Evolutionary conservation across 2,888 invertebrate genomes (phyloP), one percentile per base, ranked within the genome.

Genomic region (Heliconius erato): DNA sequence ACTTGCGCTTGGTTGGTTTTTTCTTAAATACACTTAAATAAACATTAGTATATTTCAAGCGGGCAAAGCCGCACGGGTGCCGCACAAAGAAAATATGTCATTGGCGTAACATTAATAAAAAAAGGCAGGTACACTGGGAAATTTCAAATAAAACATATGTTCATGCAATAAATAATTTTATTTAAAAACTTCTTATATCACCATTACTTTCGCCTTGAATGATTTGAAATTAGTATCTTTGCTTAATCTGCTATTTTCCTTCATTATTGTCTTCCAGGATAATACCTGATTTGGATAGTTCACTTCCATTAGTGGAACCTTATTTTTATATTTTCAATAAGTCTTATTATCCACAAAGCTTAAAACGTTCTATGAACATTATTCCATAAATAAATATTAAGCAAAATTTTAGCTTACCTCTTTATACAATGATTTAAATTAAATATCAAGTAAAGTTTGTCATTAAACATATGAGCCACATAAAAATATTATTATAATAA

Each of bases 181-280:
- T 95, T 94, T 92, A 91, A 95, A 96, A 95, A 94, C 91, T 91
- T 92, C 91, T 93, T 93, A 91, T 90, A 92, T 93, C 91, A 91
- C 93, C 88, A 90, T 93, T 92, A 93, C 91, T 91, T 92, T 92
- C 89, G 88, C 93, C 90, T 91, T 92, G 91, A 91, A 92, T 91
- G 93, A 94, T 91, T 90, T 93, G 92, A 93, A 94, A 93, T 94
- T 92, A 92, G 91, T 93, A 91, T 91, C 89, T 94, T 89, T 93
- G 93, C 92, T 92, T 93, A 92, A 86, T 91, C 91, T 92, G 93
- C 93, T 94, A 94, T 94, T 92, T 93, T 92, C 92, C 93, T 90
- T 92, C 94, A 95, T 96, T 96, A 96, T 95, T 96, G 95, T 96
- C 95, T 93, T 93, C 93, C 95, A 94, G 95, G 94, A 92, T 93